Percentiles rank a stretch among this genome's conserved stretches.
These are phyloP conservation scores for Erythrocebus patas DNA, from an alignment of 2,113 vertebrate species.

Conservation along the genomic window DNA sequence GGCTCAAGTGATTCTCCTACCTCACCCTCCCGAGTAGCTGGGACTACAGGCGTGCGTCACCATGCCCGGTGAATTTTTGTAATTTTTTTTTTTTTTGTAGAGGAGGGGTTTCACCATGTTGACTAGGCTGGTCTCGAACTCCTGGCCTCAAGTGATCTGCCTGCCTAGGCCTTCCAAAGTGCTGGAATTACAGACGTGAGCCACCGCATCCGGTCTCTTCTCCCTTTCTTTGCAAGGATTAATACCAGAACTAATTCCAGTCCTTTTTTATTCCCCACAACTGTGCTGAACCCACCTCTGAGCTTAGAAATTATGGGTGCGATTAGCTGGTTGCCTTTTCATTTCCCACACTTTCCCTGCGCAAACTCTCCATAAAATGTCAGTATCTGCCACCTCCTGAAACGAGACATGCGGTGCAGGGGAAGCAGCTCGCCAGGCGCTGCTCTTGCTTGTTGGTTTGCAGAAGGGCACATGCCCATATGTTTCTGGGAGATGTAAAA, in stretches of 20 bases:
- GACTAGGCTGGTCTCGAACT: too few species aligned
- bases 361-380: not conserved
- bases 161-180: too few species aligned
- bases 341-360: not conserved
- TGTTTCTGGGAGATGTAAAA: slow-evolving; percentile 80
- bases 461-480: slow-evolving; percentile 77
- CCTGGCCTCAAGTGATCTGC: too few species aligned
- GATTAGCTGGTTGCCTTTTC: slow-evolving; percentile 1
- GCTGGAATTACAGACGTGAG: too few species aligned
- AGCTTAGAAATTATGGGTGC: not conserved
- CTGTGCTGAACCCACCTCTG: not conserved
- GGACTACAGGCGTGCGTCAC: too few species aligned
- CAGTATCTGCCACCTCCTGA: slow-evolving; percentile 52
- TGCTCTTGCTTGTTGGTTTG: slow-evolving; percentile 70
- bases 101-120: too few species aligned
- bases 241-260: not conserved
- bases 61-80: too few species aligned
- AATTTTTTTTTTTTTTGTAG: too few species aligned
- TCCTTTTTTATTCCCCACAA: fast-evolving
- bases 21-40: too few species aligned
- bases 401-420: slow-evolving; percentile 31
- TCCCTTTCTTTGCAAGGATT: not conserved
- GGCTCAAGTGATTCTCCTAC: too few species aligned
- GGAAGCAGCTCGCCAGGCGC: not conserved
- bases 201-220: not conserved